Evolutionary conservation across 2,797 vertebrate genomes (phyloP), one percentile per base, ranked within the genome.

Genomic region (Sternotherus odoratus): DNA sequence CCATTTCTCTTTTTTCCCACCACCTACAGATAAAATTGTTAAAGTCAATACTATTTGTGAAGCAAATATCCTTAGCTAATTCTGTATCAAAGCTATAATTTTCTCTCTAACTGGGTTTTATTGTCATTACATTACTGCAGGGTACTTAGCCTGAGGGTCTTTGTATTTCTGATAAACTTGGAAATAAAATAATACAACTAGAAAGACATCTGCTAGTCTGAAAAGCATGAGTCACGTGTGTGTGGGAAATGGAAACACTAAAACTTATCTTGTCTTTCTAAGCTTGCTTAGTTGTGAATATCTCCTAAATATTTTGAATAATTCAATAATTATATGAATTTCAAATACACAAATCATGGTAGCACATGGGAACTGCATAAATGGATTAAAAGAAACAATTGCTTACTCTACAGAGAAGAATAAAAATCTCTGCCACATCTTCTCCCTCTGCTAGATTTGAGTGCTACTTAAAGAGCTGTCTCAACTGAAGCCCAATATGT

Each of bases 111-210:
- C 86, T 60, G 79, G 16, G 24, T 50, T 87, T 91, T 75, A 43
- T 12, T 50, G 46, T 69, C 36, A 81, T 75, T 79, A 8, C 66
- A 82, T 36, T 12, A 81, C 10, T 72, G 69, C 8, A 86, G 75
- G 57, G 72, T 88, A 28, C 46, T 79, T 48, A 60, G 82, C 50
- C 72, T 79, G 85, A 82, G 43, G 8, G 2, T 79, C 80, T 95
- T 82, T 86, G 36, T 69, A 86, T 93, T 95, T 93, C 79, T 69
- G 50, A 90, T 87, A 60, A 28, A 30, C 43, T 75, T 75, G 72
- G 72, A 83, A 83, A 83, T 4, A 77, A 91, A 87, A 77, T 51
- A 79, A 30, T 77, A 63, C 12, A 30, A 82, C 66, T 83, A 56
- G 50, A 81, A 89, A 78, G 43, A 75, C 74, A 66, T 53, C 80